Conservation (phyloP, 1,140 invertebrate genomes). For the Neodiprion fabricii region DNA sequence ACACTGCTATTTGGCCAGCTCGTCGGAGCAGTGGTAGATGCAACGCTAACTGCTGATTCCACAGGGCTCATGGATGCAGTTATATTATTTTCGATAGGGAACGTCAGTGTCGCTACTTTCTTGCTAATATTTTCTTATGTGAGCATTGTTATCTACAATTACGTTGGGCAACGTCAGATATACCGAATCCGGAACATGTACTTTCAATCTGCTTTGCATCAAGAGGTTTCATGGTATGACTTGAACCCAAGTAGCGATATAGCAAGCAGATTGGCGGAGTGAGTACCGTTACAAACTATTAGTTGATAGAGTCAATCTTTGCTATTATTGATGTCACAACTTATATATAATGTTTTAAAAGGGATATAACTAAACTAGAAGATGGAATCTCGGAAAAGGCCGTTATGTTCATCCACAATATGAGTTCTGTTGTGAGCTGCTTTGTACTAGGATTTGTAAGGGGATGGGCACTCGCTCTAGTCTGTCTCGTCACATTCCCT, state of each 20-base stretch:
- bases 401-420: slow-evolving; percentile 77
- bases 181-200: slow-evolving; percentile 67
- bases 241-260: slow-evolving; percentile 81
- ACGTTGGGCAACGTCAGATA: slow-evolving; percentile 70
- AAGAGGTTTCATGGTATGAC: slow-evolving; percentile 88
- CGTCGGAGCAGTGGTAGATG: slow-evolving; percentile 61
- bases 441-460: slow-evolving; percentile 77
- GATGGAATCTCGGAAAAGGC: slow-evolving; percentile 92
- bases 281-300: slow-evolving; percentile 47
- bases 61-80: slow-evolving; percentile 56
- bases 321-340: slow-evolving; percentile 17
- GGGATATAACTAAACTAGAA: slow-evolving; percentile 87
- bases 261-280: slow-evolving; percentile 84
- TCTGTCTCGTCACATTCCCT: slow-evolving; percentile 81
- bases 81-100: slow-evolving; percentile 65
- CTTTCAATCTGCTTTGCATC: slow-evolving; percentile 69
- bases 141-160: slow-evolving; percentile 71
- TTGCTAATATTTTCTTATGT: slow-evolving; percentile 69
- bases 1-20: slow-evolving; percentile 73
- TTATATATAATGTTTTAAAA: slow-evolving; percentile 55
- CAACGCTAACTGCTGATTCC: slow-evolving; percentile 26
- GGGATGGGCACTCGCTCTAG: slow-evolving; percentile 83
- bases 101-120: slow-evolving; percentile 64
- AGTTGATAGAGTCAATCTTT: no score
- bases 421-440: slow-evolving; percentile 73